Evolutionary conservation across 2,888 invertebrate genomes (phyloP), one percentile per base, ranked within the genome.

Genomic region (Zhuqinia jingwanae): DNA sequence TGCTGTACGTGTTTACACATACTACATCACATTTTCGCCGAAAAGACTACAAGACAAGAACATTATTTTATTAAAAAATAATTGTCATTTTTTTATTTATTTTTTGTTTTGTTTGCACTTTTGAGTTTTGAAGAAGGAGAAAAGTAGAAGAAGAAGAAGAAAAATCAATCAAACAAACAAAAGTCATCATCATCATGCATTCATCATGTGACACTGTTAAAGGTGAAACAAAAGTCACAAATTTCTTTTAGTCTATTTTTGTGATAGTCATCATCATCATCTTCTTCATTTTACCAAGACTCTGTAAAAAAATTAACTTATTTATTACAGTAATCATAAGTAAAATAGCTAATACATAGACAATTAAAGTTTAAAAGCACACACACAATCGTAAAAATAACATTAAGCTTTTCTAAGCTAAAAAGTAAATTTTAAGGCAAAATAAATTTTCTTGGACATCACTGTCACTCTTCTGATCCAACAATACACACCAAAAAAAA

Each of bases 171-270:
- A 17, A 42, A 17, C 45, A 36, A 42, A 15, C 42, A 58, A 27
- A 22, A 73, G 6, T 20, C 63, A 83, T 63, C 75, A 58, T 75
- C 60, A 73, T 73, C 42, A 58, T 63, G 15, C 22, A 58, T 63
- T 60, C 73, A 45, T 83, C 60, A 50, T 60, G 60, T 60, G 60
- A 60, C 60, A 25, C n/a, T 17, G 25, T 60, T 13, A 60, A 60
- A 60, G 20, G 25, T 17, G 8, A 13, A 25, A 60, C 13, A 60
- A 60, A 60, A 60, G 27, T 36, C 45, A 22, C 45, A 20, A 27
- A 70, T 2, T 10, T 47, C 47, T 47, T 68, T 68, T 10, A 10
- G 13, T 36, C 5, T 36, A 13, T 60, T 68, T 36, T 68, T 73
- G 73, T 73, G 47, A 47, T 47, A 47, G 47, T 73, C 25, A 47